phyloP scores from a whole-genome alignment of 2,888 invertebrate species.

The Drosophila mulleri region DNA sequence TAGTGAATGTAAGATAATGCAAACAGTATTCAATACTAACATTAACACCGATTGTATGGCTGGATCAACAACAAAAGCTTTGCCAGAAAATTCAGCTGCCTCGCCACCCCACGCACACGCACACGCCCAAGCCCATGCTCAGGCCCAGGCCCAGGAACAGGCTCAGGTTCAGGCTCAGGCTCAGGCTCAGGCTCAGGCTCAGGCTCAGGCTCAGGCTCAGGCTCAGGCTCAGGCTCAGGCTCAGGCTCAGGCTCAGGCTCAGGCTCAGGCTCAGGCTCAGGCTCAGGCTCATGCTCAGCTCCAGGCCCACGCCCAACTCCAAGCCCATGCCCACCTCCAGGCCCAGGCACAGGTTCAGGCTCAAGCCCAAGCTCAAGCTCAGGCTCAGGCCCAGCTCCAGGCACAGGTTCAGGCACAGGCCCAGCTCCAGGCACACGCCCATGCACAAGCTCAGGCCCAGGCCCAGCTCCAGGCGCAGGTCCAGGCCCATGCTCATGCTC shows the following conservation, averaged over 20 bases:
- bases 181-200: background rate
- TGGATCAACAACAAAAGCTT: slow-evolving; percentile 29
- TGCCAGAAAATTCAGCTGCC: slow-evolving; percentile 21
- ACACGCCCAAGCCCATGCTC: background rate
- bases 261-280: background rate
- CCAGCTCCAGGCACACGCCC: background rate
- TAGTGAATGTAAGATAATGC: slow-evolving; percentile 30
- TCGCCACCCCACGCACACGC: slow-evolving; percentile 5
- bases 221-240: background rate
- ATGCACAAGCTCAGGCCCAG: slow-evolving; percentile 9
- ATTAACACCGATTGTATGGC: slow-evolving; percentile 28
- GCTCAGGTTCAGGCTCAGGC: background rate
- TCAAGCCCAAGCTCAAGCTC: background rate
- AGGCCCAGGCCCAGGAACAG: background rate
- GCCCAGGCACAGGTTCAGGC: background rate
- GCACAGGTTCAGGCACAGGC: background rate
- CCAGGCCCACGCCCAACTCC: background rate
- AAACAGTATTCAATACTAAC: slow-evolving; percentile 37
- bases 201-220: background rate
- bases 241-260: background rate
- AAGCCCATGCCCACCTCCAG: background rate
- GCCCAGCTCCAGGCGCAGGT: background rate
- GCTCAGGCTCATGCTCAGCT: background rate
- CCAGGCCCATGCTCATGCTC: rapidly evolving
- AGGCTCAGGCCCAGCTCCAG: background rate